Evolutionary conservation across 2,888 invertebrate genomes (phyloP), one percentile per base, ranked within the genome.

Genomic region (Arenicola marina): DNA sequence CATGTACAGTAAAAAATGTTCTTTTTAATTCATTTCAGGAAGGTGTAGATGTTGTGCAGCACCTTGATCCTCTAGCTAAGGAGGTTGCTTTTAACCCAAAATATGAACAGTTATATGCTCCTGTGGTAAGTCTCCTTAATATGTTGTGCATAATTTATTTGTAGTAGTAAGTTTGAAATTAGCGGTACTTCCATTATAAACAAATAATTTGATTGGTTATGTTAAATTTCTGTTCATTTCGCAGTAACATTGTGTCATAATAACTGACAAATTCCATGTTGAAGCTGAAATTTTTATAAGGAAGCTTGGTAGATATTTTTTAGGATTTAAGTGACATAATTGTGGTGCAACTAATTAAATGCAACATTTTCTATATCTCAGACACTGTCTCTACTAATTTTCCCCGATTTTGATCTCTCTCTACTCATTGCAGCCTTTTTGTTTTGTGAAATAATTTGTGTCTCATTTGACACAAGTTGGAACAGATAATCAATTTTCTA

Each of bases 41-140:
- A 56, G 87, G 89, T 60, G 89, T 89, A 71, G 89, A 91, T 63
- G 88, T 89, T 31, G 84, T 89, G 62, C 85, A 89, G 18, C 88
- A 91, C 63, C 85, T 97, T 69, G 91, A 93, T 82, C 89, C 91
- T 1, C 89, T 89, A 45, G 86, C 88, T 0, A 91, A 92, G 79
- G 95, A 96, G 85, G 84, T 99, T 1, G 86, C 87, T 68, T 91
- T 91, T 80, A 99, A 99, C 86, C 93, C 97, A 0, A 95, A 91
- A 78, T 97, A 89, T 84, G 96, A 98, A 61, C 95, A 98, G 79
- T 86, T 99, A 1, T 99, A 90, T 86, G 92, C 95, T 2, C 95
- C 97, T 0, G 88, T 90, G 67, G 88, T 84, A 77, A 72, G 71
- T 63, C 57, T 55, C 18, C n/a, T 58, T 4, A 45, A 38, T 28